phyloP scores from a whole-genome alignment of 1,140 invertebrate species.

The Telenomus remus region DNA sequence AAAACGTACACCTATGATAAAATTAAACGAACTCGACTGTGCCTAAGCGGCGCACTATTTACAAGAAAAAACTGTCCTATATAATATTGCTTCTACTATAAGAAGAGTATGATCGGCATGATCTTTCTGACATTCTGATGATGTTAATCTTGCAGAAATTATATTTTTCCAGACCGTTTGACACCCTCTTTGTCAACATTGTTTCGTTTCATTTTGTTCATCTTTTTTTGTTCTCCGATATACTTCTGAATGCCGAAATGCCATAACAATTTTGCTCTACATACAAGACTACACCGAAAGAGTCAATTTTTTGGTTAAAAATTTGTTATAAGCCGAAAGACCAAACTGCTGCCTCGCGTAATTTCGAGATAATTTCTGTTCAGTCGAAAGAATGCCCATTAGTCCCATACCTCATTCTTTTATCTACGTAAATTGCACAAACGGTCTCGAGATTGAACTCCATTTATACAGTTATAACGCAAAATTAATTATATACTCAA shows the following conservation, averaged over 20 bases:
- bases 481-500: constrained; percentile 34
- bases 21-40: constrained; percentile 27
- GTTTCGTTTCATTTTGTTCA: constrained; percentile 5
- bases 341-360: constrained; percentile 28
- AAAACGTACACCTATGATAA: constrained; percentile 31
- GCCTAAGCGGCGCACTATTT: constrained; percentile 40
- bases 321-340: constrained; percentile 44
- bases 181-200: neutral
- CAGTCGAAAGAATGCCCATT: constrained; percentile 62
- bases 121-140: constrained; percentile 52
- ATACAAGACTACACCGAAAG: constrained; percentile 43
- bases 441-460: constrained; percentile 64
- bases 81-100: constrained; percentile 52
- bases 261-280: constrained; percentile 20
- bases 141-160: constrained; percentile 53
- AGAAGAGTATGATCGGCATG: constrained; percentile 60
- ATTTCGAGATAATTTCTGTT: constrained; percentile 58
- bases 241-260: constrained; percentile 23
- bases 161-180: constrained; percentile 19
- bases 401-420: constrained; percentile 60
- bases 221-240: neutral
- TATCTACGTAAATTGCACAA: constrained; percentile 66
- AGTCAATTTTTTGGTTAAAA: neutral
- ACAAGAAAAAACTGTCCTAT: constrained; percentile 53
- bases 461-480: constrained; percentile 36